Conservation (phyloP, 2,113 vertebrate species). For the Crotalus tigris region DNA sequence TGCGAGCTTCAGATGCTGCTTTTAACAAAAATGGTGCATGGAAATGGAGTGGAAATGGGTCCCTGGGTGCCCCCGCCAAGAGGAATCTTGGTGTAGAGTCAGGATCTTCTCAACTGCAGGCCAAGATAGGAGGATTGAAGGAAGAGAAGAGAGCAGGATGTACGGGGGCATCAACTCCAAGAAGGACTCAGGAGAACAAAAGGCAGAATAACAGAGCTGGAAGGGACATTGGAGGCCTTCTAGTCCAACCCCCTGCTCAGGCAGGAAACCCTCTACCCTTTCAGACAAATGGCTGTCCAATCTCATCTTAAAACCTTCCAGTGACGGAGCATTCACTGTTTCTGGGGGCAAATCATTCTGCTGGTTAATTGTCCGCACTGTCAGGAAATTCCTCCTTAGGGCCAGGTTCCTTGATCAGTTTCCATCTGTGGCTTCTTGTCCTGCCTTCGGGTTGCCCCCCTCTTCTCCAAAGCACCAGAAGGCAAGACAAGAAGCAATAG, state of each 20-base stretch:
- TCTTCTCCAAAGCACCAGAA: neutral
- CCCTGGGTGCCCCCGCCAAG: no score
- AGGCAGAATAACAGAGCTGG: neutral
- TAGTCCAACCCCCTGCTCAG: neutral
- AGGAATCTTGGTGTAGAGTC: neutral
- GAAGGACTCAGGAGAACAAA: neutral
- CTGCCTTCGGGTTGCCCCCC: neutral
- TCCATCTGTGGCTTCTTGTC: neutral
- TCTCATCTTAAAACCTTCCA: neutral
- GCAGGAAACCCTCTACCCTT: neutral
- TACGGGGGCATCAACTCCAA: neutral
- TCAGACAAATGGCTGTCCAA: neutral
- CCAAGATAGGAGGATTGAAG: neutral
- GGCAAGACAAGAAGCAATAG: neutral
- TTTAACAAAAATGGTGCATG: no score
- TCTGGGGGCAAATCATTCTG: neutral
- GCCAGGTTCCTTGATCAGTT: neutral
- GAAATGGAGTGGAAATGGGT: neutral
- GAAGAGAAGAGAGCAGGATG: neutral
- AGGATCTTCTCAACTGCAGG: neutral
- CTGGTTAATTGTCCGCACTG: neutral
- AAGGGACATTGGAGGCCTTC: neutral
- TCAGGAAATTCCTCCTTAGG: neutral
- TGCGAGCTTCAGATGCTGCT: neutral
- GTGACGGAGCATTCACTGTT: fast-evolving